Evolutionary conservation across 2,113 vertebrate genomes (phyloP).

Genomic region (Butorides virescens): DNA sequence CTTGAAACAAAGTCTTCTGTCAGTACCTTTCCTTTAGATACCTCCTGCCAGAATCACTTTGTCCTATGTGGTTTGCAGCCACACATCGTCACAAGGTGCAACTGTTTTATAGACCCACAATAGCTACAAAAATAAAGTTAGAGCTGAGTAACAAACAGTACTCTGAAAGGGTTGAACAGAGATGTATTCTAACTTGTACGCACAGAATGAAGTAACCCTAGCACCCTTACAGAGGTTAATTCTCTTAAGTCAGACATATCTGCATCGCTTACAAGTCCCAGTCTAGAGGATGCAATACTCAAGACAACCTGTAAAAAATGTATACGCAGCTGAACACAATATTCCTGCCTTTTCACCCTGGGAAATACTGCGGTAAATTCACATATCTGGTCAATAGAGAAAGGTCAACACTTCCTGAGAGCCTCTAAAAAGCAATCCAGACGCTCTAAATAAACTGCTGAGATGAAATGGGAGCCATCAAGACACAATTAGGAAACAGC

Average conservation of each 20-base stretch:
- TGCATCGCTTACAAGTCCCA: not conserved
- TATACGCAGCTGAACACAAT: not conserved
- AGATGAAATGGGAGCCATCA: conserved; percentile 35
- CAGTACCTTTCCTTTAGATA: not conserved
- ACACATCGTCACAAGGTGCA: accelerated
- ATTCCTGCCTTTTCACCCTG: not conserved
- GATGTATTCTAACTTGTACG: not conserved
- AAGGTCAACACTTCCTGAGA: conserved; percentile 37
- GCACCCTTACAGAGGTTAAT: not conserved
- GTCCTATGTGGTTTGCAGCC: not conserved
- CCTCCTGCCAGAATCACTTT: not conserved
- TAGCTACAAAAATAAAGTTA: not conserved
- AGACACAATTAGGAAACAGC: conserved; percentile 26
- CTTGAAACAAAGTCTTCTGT: not conserved
- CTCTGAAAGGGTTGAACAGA: not conserved
- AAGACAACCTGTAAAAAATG: not conserved
- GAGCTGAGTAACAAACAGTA: not conserved
- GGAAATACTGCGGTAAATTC: not conserved
- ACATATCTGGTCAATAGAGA: not conserved
- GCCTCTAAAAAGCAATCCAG: conserved; percentile 26
- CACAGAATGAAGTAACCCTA: not conserved
- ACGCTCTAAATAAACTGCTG: not conserved
- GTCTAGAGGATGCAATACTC: not conserved
- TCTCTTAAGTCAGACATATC: not conserved
- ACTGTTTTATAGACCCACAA: not conserved